These are phyloP conservation scores for Halocaridina rubra DNA, from an alignment of 2,888 invertebrate genomes.

Conservation along the genomic window DNA sequence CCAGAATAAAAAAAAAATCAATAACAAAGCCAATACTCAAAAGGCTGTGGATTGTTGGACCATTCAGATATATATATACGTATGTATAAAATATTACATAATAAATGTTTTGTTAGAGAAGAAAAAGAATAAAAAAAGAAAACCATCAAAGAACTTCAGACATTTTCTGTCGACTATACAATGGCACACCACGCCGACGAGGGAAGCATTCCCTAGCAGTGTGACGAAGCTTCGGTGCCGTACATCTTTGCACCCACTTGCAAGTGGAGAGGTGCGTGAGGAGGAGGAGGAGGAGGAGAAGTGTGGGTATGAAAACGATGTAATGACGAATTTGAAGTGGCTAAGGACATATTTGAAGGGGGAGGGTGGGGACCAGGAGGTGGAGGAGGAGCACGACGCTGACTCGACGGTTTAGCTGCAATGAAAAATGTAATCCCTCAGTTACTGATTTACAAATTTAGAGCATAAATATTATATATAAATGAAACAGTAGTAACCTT, in stretches of 20 bases:
- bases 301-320: conserved; percentile 39
- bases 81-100: no score
- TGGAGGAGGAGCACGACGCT: conserved; percentile 60
- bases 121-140: not conserved
- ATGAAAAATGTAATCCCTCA: no score
- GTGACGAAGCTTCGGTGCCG: conserved; percentile 59
- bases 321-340: conserved; percentile 38
- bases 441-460: no score
- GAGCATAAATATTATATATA: no score
- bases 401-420: conserved; percentile 51
- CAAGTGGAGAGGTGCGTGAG: conserved; percentile 61
- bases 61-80: no score
- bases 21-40: no score
- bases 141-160: not conserved
- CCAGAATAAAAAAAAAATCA: no score
- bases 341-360: conserved; percentile 3
- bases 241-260: conserved; percentile 59
- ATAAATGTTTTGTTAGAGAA: not conserved
- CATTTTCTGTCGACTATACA: conserved; percentile 1
- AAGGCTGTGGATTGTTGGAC: no score
- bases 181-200: conserved; percentile 12
- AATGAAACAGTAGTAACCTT: no score
- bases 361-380: conserved; percentile 46
- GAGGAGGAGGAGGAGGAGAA: conserved; percentile 55
- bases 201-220: conserved; percentile 55